These are phyloP conservation scores for Gallinago undulata DNA, from an alignment of 2,113 vertebrate species.

Conservation along the genomic window DNA sequence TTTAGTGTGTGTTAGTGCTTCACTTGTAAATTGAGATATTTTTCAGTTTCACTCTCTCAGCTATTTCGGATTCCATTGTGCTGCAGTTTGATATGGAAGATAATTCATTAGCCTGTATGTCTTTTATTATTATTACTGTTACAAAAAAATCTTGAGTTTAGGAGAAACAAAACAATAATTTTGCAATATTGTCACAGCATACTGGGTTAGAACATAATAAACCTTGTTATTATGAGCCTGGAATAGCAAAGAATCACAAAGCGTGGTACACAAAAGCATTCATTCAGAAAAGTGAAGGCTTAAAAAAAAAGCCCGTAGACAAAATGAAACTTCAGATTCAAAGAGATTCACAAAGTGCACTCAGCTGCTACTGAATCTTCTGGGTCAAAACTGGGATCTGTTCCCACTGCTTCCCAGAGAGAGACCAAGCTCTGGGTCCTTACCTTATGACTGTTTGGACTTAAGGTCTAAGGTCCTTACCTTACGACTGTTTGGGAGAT, in stretches of 20 bases:
- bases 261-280: background rate
- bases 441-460: too few relatives aligned
- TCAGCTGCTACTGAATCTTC: background rate
- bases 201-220: slow-evolving; percentile 9
- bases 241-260: background rate
- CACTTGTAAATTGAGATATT: background rate
- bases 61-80: slow-evolving; percentile 10
- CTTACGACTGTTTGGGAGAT: background rate
- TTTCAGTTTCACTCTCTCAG: background rate
- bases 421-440: background rate
- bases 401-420: background rate
- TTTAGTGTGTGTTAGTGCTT: background rate
- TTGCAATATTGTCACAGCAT: slow-evolving; percentile 29
- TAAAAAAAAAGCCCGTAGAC: background rate
- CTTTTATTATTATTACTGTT: slow-evolving; percentile 37
- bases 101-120: slow-evolving; percentile 8
- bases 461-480: too few relatives aligned
- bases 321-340: background rate
- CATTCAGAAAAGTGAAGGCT: background rate
- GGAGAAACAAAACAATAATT: slow-evolving; percentile 57
- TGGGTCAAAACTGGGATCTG: background rate
- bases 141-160: background rate
- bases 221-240: background rate
- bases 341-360: background rate
- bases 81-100: background rate